These are phyloP conservation scores for Zygogramma bicolorata DNA, from an alignment of 2,888 invertebrate species.

Conservation along the genomic window DNA sequence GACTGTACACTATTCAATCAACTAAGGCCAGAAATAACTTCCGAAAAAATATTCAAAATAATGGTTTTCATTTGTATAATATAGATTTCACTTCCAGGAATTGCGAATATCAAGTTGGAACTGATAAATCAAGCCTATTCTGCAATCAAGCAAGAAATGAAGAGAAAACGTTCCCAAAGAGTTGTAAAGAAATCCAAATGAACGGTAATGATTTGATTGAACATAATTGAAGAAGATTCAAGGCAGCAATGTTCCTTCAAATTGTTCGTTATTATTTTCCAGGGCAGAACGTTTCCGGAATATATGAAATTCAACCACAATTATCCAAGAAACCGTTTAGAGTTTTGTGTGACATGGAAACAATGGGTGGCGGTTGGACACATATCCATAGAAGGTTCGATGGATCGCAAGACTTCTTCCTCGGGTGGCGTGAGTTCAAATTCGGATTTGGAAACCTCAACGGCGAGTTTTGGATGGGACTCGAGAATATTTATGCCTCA, in stretches of 20 bases:
- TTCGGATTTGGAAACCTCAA: slow-evolving; percentile 79
- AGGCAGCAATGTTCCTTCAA: no score
- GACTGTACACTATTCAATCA: no score
- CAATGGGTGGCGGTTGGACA: slow-evolving; percentile 78
- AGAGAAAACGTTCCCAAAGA: background rate
- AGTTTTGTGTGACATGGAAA: slow-evolving; percentile 73
- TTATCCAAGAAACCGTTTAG: slow-evolving; percentile 72
- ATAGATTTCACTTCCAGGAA: background rate
- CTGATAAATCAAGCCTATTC: background rate
- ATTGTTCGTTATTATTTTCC: no score
- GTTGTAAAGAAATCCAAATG: background rate
- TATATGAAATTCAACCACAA: slow-evolving; percentile 74
- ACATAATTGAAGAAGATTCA: no score
- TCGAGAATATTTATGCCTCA: slow-evolving; percentile 72
- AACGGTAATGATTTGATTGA: background rate
- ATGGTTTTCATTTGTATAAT: no score
- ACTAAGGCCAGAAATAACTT: no score
- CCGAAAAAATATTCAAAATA: no score
- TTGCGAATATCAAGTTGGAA: background rate
- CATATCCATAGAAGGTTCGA: slow-evolving; percentile 75
- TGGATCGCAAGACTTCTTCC: slow-evolving; percentile 76
- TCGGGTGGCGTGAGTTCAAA: slow-evolving; percentile 76
- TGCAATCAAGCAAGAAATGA: background rate
- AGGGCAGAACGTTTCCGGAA: slow-evolving; percentile 66
- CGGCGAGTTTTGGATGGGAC: slow-evolving; percentile 79